Conservation (phyloP, 1,140 invertebrate genomes). For the Leptonema lineaticorne region DNA sequence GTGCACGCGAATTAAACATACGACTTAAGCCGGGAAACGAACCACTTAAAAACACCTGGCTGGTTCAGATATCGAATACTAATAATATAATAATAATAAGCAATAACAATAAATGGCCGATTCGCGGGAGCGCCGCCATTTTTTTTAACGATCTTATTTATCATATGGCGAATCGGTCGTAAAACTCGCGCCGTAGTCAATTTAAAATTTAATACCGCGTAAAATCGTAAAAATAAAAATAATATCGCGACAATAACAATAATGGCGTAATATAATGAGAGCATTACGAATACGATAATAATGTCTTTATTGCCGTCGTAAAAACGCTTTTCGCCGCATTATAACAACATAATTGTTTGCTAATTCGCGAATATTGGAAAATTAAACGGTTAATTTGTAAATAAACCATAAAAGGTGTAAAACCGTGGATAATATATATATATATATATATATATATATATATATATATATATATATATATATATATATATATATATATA, state of each 20-base stretch:
- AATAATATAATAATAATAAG: constrained; percentile 9
- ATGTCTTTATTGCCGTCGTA: constrained; percentile 23
- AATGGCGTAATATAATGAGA: not conserved
- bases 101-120: constrained; percentile 26
- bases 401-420: constrained; percentile 1
- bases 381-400: constrained; percentile 2
- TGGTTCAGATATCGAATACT: constrained; percentile 21
- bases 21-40: constrained; percentile 7
- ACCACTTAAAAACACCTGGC: constrained; percentile 16
- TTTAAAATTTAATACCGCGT: constrained; percentile 25
- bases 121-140: too few relatives aligned
- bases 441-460: too few relatives aligned
- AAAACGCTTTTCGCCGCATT: constrained; percentile 18
- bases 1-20: not conserved
- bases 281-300: constrained; percentile 13
- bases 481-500: too few relatives aligned
- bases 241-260: too few relatives aligned
- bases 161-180: constrained; percentile 19
- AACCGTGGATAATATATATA: too few relatives aligned
- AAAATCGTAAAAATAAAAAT: constrained; percentile 29
- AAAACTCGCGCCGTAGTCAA: constrained; percentile 19
- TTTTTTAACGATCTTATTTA: constrained; percentile 19
- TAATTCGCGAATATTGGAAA: constrained; percentile 16
- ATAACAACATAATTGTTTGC: constrained; percentile 24
- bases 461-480: too few relatives aligned